These are phyloP conservation scores for Notothenia coriiceps DNA, from an alignment of 2,113 vertebrate species.

Conservation along the genomic window DNA sequence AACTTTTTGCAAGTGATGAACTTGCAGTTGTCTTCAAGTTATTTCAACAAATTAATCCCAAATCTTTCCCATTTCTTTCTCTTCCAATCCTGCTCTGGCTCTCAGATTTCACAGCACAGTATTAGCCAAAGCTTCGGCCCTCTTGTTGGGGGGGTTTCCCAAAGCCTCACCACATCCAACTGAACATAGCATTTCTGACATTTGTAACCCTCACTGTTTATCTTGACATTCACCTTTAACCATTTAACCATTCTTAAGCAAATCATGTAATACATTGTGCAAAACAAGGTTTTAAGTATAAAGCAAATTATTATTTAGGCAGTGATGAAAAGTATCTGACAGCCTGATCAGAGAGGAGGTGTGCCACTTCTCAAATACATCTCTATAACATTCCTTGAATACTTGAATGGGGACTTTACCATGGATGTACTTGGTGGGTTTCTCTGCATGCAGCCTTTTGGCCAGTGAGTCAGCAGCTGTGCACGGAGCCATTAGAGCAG, in stretches of 20 bases:
- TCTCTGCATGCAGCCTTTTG: conserved; percentile 34
- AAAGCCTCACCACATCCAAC: conserved; percentile 5
- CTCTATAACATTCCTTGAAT: conserved; percentile 23
- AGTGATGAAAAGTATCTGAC: neutral
- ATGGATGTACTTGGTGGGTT: conserved; percentile 6
- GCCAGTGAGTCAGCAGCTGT: conserved; percentile 70
- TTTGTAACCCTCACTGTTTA: neutral
- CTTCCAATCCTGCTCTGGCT: neutral
- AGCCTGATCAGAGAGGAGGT: neutral
- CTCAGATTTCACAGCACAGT: conserved; percentile 68
- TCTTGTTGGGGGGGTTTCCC: conserved; percentile 37
- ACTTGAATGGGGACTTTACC: conserved; percentile 15
- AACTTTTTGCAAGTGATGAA: neutral
- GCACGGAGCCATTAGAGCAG: conserved; percentile 40
- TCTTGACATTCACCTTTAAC: neutral
- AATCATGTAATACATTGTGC: neutral
- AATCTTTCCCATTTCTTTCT: neutral
- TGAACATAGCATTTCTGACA: conserved; percentile 7
- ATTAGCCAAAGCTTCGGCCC: conserved; percentile 15
- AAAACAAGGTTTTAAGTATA: neutral
- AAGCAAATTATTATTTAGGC: neutral
- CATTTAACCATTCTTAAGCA: neutral
- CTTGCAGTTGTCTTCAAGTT: neutral
- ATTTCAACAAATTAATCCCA: neutral
- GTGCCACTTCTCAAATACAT: neutral